phyloP scores from a whole-genome alignment of 2,888 invertebrate genomes.

The Tetragonisca angustula region DNA sequence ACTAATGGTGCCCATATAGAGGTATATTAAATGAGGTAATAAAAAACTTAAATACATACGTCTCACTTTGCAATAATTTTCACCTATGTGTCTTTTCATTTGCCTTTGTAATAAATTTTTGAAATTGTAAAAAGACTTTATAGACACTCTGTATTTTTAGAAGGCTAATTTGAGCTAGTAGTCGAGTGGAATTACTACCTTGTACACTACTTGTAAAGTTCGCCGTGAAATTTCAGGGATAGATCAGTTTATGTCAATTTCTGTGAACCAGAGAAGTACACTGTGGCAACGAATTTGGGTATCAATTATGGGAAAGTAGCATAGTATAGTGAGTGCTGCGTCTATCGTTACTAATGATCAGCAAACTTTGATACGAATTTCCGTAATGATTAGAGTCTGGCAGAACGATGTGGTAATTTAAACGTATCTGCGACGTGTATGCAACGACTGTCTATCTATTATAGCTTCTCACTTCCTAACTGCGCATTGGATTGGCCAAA shows the following conservation, averaged over 20 bases:
- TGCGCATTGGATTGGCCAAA: no score
- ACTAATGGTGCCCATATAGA: no score
- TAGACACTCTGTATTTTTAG: neutral
- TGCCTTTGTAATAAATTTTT: no score
- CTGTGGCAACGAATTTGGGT: neutral
- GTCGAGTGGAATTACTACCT: neutral
- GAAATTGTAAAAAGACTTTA: no score
- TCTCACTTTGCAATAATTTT: no score
- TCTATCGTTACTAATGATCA: slow-evolving; percentile 37
- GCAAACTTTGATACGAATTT: slow-evolving; percentile 61
- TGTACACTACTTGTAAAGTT: no score
- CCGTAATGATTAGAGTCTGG: slow-evolving; percentile 62
- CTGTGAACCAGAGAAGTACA: neutral
- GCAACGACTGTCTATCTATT: no score
- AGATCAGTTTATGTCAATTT: neutral
- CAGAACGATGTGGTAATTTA: slow-evolving; percentile 52
- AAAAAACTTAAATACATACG: no score
- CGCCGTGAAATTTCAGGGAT: neutral
- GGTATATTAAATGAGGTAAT: no score
- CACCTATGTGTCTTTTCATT: no score
- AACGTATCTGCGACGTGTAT: slow-evolving; percentile 26
- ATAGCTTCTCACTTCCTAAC: no score
- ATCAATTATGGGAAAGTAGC: neutral
- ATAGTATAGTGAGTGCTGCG: neutral
- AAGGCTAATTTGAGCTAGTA: neutral